phyloP scores from a whole-genome alignment of 2,113 vertebrate species.

The Austrofundulus limnaeus region DNA sequence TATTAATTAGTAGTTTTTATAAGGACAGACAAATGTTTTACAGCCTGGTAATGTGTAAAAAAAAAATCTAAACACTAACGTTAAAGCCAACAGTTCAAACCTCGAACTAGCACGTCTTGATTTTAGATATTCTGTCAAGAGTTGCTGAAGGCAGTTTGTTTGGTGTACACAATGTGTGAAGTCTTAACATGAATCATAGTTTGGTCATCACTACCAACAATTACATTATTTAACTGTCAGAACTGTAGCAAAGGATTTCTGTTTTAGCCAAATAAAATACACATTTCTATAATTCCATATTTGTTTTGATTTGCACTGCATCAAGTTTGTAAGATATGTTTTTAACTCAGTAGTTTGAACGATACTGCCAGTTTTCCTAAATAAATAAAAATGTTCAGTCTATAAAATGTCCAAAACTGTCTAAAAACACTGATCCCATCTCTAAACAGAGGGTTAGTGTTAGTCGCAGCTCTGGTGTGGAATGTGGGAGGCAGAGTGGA shows the following conservation, averaged over 20 bases:
- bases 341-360: slow-evolving; percentile 12
- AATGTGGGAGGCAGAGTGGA: slow-evolving; percentile 75
- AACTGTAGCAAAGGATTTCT: background rate
- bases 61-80: slow-evolving; percentile 12
- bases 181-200: slow-evolving; percentile 6
- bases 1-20: slow-evolving; percentile 10
- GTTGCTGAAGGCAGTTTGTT: slow-evolving; percentile 32
- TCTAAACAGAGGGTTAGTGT: background rate
- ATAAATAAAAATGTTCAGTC: background rate
- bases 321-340: background rate
- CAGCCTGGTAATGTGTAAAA: slow-evolving; percentile 8
- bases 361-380: background rate
- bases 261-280: slow-evolving; percentile 7
- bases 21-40: slow-evolving; percentile 7
- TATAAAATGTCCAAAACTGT: slow-evolving; percentile 2
- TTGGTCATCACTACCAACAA: slow-evolving; percentile 3
- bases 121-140: slow-evolving; percentile 10
- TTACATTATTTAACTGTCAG: background rate
- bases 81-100: too few species aligned
- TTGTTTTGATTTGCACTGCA: background rate
- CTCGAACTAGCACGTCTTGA: slow-evolving; percentile 9
- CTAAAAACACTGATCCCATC: background rate
- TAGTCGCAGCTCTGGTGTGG: slow-evolving; percentile 55
- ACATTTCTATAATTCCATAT: background rate
- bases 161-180: background rate